Evolutionary conservation across 2,113 vertebrate species (phyloP).

Genomic region (Eurypyga helias): DNA sequence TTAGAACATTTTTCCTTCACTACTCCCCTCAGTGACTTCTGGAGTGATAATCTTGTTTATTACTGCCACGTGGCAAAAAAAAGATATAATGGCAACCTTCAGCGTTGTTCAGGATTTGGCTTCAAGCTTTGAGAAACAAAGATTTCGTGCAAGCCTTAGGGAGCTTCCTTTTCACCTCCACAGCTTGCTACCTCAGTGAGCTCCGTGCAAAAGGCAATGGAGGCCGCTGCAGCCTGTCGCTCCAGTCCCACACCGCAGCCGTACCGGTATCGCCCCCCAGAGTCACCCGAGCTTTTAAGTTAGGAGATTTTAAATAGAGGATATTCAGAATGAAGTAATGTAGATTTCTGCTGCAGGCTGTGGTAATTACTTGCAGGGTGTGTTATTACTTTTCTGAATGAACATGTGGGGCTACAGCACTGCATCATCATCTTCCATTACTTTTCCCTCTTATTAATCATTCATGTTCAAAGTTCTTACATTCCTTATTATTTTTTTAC

Average conservation of each 20-base stretch:
- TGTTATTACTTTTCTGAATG: background rate
- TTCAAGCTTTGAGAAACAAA: background rate
- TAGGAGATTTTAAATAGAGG: background rate
- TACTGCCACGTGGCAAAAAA: accelerated
- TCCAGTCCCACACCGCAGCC: background rate
- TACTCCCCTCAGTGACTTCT: background rate
- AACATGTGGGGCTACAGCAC: accelerated
- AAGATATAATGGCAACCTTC: accelerated
- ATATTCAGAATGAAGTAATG: background rate
- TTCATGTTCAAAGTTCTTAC: background rate
- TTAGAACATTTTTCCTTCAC: accelerated
- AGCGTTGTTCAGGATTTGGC: background rate
- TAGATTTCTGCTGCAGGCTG: background rate
- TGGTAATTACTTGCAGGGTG: background rate
- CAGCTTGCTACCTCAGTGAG: accelerated
- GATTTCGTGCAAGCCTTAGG: no score
- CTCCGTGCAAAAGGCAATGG: background rate
- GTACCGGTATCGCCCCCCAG: background rate
- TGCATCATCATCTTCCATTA: background rate
- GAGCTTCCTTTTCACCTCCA: background rate
- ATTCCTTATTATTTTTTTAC: background rate
- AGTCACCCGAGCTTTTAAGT: background rate
- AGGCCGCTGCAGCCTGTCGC: accelerated
- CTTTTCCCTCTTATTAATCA: background rate
- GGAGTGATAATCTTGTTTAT: accelerated